Percentiles rank a stretch among this genome's conserved stretches.
Conservation (phyloP, 2,113 vertebrate genomes). For the Pelvicachromis taeniatus region DNA sequence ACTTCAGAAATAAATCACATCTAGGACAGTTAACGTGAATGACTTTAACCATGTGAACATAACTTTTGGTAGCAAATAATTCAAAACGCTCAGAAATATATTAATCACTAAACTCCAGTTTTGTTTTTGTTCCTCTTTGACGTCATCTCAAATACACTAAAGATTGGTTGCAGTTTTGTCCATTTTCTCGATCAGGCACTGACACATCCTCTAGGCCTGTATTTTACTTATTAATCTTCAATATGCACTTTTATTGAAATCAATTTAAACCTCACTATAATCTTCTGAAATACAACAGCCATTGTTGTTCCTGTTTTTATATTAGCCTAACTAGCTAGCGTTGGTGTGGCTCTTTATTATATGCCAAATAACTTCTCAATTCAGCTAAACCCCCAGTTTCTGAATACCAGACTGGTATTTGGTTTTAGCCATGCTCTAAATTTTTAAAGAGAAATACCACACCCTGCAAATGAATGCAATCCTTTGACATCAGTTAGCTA, state of each 20-base stretch:
- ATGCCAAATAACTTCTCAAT: not conserved
- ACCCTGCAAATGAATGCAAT: not conserved
- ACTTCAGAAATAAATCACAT: not conserved
- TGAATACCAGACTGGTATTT: not conserved
- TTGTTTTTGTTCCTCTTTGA: not conserved
- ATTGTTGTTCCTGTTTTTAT: not conserved
- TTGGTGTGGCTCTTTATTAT: not conserved
- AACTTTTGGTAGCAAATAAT: not conserved
- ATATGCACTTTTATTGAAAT: not conserved
- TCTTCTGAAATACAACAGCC: not conserved
- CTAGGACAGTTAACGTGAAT: not conserved
- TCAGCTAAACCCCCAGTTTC: not conserved
- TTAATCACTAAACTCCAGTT: not conserved
- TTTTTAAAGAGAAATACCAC: not conserved
- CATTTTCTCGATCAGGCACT: not conserved
- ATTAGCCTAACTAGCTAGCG: not conserved
- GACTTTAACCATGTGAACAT: not conserved
- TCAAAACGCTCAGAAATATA: not conserved
- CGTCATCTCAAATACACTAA: not conserved
- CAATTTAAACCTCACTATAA: not conserved
- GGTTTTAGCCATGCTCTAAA: not conserved
- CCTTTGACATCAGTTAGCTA: not conserved
- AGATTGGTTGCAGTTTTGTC: not conserved
- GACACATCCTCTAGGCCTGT: not conserved
- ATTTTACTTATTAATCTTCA: not conserved